A percentile compares a stretch with the other conserved stretches of the same genome.
Conservation (phyloP, 1,140 invertebrate species). For the Drosophila kepulauana region DNA sequence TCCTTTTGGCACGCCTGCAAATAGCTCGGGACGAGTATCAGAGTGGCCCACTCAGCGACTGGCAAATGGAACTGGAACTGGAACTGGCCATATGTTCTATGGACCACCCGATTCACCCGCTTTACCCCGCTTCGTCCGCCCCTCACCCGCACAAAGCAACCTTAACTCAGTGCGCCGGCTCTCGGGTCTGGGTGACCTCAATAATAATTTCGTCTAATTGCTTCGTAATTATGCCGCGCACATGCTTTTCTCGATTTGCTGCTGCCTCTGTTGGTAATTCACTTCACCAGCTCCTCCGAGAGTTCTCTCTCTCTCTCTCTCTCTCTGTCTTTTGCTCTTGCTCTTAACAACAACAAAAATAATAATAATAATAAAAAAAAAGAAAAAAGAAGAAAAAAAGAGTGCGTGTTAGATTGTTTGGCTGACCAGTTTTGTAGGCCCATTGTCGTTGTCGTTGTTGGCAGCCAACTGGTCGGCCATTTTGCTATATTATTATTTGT, state of each 20-base stretch:
- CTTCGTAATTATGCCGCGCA: constrained; percentile 82
- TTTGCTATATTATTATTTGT: constrained; percentile 78
- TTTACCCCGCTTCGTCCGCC: no score
- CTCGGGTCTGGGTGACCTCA: constrained; percentile 58
- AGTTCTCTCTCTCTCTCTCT: constrained; percentile 4
- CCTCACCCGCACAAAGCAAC: not conserved
- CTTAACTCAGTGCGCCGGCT: not conserved
- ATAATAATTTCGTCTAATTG: constrained; percentile 83
- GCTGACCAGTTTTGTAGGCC: constrained; percentile 6
- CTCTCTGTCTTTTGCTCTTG: no score
- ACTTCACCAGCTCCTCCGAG: constrained; percentile 44
- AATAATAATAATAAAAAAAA: no score
- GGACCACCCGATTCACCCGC: constrained; percentile 5
- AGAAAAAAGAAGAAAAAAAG: not conserved
- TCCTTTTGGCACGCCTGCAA: constrained; percentile 59
- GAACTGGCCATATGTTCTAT: constrained; percentile 66
- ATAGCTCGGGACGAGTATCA: constrained; percentile 27
- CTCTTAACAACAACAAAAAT: no score
- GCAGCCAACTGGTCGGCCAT: constrained; percentile 54
- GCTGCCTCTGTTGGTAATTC: constrained; percentile 63
- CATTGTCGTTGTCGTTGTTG: constrained; percentile 22
- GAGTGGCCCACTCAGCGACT: constrained; percentile 1
- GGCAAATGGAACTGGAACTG: constrained; percentile 4
- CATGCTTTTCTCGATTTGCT: constrained; percentile 76
- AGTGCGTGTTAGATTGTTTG: constrained; percentile 25